Conservation (phyloP, 2,888 invertebrate species). For the Resseliella maxima region DNA sequence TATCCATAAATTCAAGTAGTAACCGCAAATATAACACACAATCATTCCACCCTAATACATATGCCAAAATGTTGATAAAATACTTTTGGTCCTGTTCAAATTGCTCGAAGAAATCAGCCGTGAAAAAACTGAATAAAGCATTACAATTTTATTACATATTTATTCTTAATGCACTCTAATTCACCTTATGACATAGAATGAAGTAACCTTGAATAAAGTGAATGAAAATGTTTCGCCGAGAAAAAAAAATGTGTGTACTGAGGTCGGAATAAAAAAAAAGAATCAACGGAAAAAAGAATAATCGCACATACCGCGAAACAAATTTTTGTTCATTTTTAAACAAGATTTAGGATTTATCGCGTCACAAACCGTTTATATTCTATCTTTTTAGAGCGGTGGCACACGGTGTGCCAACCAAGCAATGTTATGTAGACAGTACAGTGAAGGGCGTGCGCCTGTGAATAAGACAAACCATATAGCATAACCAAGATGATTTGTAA, state of each 20-base stretch:
- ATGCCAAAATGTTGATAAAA: too few relatives aligned
- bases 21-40: too few relatives aligned
- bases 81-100: too few relatives aligned
- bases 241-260: not conserved
- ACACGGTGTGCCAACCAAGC: too few relatives aligned
- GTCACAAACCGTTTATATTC: constrained; percentile 31
- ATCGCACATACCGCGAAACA: constrained; percentile 35
- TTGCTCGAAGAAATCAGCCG: not conserved
- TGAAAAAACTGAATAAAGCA: not conserved
- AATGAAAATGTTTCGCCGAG: not conserved
- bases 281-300: not conserved
- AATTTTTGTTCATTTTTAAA: constrained; percentile 53
- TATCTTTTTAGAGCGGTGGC: too few relatives aligned
- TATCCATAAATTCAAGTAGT: too few relatives aligned
- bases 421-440: not conserved
- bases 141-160: constrained; percentile 36
- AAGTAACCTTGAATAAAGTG: not conserved
- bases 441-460: not conserved
- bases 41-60: not conserved
- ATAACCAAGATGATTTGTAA: constrained; percentile 28
- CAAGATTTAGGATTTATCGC: constrained; percentile 53
- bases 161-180: constrained; percentile 38
- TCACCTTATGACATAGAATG: not conserved
- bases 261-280: not conserved
- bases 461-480: not conserved